Base-by-base conservation (phyloP, 2,113 vertebrate genomes). In the Falco punctatus region DNA sequence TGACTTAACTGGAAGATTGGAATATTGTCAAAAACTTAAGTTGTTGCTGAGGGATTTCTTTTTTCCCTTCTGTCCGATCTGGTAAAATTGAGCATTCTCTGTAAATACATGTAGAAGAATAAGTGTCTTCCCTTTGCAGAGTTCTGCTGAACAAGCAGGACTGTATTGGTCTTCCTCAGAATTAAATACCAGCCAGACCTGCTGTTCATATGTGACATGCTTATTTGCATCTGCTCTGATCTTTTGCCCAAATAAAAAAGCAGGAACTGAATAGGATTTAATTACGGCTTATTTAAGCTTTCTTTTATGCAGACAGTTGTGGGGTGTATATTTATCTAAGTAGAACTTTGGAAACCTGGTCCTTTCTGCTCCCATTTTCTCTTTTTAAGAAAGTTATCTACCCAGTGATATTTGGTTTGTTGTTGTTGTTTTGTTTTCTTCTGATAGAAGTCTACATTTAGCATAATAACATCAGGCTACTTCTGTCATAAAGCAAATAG, bases 171-270 rank as follows among this genome's bases (percentile, higher is more conserved):
- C 52, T 89, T 96, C 35, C 61, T 69, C 44, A 86, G 90, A 80
- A 87, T 70, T 74, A 94, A 92, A 88, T 88, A 62, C 61, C 72
- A 96, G 51, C 59, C 88, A 92, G 86, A 96, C 81, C 93, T 97
- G 92, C 86, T 88, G 42, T 81, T 97, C 96, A 95, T 71, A 96
- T 97, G 96, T 77, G 81, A 96, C 65, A 92, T 6, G 10, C 81
- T 95, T 94, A 80, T 80, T 96, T 95, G 64, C 78, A 65, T 96
- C 95, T 85, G 22, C 95, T 97, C 86, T 97, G 94, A 97, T 96
- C 95, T 97, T 95, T 91, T 95, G 95, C 95, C 93, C 90, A 95
- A 96, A 81, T 80, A 6, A 88, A 90, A 96, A 93, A 95, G 62
- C 78, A 91, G 55, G 52, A 93, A 88, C 74, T 44, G 81, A 75